Evolutionary conservation across 2,113 vertebrate species (phyloP), one percentile per base, ranked within the genome.

Genomic region (Eulemur rufifrons): DNA sequence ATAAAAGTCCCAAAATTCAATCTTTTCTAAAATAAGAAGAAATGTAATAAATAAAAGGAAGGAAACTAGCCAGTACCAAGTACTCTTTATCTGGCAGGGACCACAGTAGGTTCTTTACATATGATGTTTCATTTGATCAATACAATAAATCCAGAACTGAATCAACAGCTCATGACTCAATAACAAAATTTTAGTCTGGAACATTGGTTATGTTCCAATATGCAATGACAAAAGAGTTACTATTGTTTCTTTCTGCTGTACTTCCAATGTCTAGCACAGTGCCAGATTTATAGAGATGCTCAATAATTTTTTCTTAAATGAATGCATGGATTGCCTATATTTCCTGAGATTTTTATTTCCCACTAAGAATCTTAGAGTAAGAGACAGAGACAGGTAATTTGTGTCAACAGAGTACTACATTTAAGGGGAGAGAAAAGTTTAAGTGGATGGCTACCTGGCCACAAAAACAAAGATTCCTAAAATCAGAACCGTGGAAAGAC

Each of bases 281-380:
- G 77, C 4, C 59, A 59, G 13, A 77, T 29, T 84, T 73, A n/a
- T 25, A 47, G 5, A 37, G n/a, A 39, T 76, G n/a, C 23, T 89
- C 50, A 82, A 27, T 39, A n/a, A 23, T 39, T 34, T 86, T 82
- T 89, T 86, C 37, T 52, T 74, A 47, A 25, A 71, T 50, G 7
- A 93, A 88, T 52, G 23, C 12, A 85, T 52, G 8, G 1, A 71
- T 91, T 73, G 29, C 66, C 39, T 47, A 50, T 45, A 81, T 84
- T 89, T 59, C 39, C 63, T 78, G 37, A 71, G 25, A 50, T 47
- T 78, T 96, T 96, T 89, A 78, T 89, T 92, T 87, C 25, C 29
- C 27, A 59, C 8, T 54, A 88, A 78, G 59, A 94, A 52, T 45
- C 64, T 54, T 73, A 87, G 50, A 80, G 8, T 85, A 17, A 66